phyloP scores from a whole-genome alignment of 2,797 vertebrate genomes.

The Meda fulgida region DNA sequence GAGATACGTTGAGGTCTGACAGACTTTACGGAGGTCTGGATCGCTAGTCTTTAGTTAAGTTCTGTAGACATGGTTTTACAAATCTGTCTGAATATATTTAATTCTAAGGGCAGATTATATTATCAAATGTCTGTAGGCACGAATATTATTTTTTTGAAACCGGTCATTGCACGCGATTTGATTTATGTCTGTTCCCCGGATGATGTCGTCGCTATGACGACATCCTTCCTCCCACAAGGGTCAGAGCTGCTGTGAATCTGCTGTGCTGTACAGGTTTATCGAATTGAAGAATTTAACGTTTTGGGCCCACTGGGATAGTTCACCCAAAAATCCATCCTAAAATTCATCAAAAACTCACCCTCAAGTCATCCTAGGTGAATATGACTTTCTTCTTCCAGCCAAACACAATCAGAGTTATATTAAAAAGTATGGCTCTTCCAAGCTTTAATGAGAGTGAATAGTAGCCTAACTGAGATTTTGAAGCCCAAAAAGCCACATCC shows the following conservation, averaged over 20 bases:
- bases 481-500: too few species aligned
- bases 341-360: too few species aligned
- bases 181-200: conserved; percentile 64
- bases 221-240: conserved; percentile 76
- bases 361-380: too few species aligned
- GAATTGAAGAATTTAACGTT: too few species aligned
- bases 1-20: background rate
- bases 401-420: too few species aligned
- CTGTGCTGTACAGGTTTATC: background rate
- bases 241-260: conserved; percentile 67
- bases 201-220: conserved; percentile 82
- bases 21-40: background rate
- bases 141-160: background rate
- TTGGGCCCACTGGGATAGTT: too few species aligned
- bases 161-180: conserved; percentile 8
- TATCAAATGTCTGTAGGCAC: background rate
- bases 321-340: too few species aligned
- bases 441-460: too few species aligned
- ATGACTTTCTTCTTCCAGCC: too few species aligned
- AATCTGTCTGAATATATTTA: background rate
- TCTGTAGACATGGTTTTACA: background rate
- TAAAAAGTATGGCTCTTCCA: too few species aligned
- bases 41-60: background rate
- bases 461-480: too few species aligned
- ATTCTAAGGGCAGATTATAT: background rate